Evolutionary conservation across 2,797 vertebrate species (phyloP).

Genomic region (Lagodon rhomboides): DNA sequence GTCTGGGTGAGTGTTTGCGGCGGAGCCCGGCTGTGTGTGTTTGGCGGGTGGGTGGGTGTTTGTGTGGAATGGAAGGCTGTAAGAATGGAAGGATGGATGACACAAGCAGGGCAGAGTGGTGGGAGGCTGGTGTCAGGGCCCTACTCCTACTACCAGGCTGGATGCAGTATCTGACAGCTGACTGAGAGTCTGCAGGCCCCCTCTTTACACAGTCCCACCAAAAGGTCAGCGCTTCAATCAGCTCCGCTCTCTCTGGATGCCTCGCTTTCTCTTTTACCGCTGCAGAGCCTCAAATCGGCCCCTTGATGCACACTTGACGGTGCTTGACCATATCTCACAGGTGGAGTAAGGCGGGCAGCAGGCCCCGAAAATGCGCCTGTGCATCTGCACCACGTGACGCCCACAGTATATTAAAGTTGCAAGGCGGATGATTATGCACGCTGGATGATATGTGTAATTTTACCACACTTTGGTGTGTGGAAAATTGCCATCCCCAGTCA

Average conservation of each 20-base stretch:
- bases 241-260: constrained; percentile 71
- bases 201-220: constrained; percentile 77
- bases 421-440: constrained; percentile 51
- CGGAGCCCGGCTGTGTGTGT: constrained; percentile 38
- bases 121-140: constrained; percentile 83
- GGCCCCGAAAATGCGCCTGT: constrained; percentile 1
- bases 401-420: constrained; percentile 41
- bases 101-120: constrained; percentile 81
- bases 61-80: constrained; percentile 75
- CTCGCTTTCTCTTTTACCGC: constrained; percentile 58
- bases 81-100: constrained; percentile 81
- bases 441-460: constrained; percentile 63
- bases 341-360: constrained; percentile 45
- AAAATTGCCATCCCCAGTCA: constrained; percentile 60
- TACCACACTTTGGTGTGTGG: constrained; percentile 58
- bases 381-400: constrained; percentile 5
- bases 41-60: constrained; percentile 74
- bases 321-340: constrained; percentile 71
- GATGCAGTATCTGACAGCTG: constrained; percentile 87
- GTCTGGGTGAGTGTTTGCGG: constrained; percentile 69
- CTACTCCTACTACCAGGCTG: constrained; percentile 84
- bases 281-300: constrained; percentile 41
- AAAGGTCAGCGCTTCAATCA: constrained; percentile 85
- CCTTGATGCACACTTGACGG: constrained; percentile 70
- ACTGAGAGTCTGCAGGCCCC: constrained; percentile 84